A percentile compares a stretch with the other conserved stretches of the same genome.
Evolutionary conservation across 2,797 vertebrate species (phyloP).

Genomic region (Cirrhinus mrigala): DNA sequence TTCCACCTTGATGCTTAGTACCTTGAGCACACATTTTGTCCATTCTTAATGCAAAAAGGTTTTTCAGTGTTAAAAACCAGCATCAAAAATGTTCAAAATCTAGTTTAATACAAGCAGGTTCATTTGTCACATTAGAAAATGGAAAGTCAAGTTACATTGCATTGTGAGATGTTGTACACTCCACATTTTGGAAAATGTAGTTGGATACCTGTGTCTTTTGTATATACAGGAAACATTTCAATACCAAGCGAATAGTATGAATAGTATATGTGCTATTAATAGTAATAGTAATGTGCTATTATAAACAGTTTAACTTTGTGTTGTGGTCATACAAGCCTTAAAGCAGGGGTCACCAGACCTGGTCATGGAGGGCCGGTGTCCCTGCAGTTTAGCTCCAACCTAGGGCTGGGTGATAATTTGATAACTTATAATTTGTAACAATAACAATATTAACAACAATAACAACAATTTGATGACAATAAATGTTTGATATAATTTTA

Average conservation of each 20-base stretch:
- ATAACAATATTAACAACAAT: too few species aligned
- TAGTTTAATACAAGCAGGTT: not conserved
- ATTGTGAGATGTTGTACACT: not conserved
- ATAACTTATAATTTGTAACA: too few species aligned
- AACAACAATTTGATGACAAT: too few species aligned
- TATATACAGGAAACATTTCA: not conserved
- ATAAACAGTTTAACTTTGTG: not conserved
- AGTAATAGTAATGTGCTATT: not conserved
- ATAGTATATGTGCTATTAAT: not conserved
- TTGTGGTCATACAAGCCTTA: not conserved
- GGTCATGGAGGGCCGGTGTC: too few species aligned
- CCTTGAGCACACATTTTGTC: not conserved
- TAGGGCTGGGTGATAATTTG: too few species aligned
- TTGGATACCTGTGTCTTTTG: not conserved
- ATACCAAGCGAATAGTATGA: not conserved
- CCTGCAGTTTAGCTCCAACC: too few species aligned
- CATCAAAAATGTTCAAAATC: not conserved
- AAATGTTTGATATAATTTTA: too few species aligned
- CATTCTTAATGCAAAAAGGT: not conserved
- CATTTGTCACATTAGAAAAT: not conserved
- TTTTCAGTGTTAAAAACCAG: conserved; percentile 1
- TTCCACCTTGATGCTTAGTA: not conserved
- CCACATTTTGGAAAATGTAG: not conserved
- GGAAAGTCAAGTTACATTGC: not conserved
- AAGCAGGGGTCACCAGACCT: too few species aligned